phyloP scores from a whole-genome alignment of 2,888 invertebrate genomes.

The Coelopa pilipes region DNA sequence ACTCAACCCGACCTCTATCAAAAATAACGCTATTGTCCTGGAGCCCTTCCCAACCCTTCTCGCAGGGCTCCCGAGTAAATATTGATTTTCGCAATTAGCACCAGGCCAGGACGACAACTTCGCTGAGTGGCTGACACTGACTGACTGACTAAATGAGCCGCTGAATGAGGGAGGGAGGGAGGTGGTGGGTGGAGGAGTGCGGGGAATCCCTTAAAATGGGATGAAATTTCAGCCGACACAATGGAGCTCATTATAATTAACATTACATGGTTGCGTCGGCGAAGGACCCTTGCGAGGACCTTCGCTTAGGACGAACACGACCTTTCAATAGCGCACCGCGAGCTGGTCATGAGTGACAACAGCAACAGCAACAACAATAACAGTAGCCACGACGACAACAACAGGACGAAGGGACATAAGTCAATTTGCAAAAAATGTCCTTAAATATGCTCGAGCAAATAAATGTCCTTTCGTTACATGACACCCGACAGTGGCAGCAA shows the following conservation, averaged over 20 bases:
- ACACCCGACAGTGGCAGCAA: constrained; percentile 27
- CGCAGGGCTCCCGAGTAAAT: neutral
- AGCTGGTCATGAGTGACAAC: neutral
- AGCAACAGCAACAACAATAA: neutral
- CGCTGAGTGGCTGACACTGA: constrained; percentile 10
- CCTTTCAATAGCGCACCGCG: neutral
- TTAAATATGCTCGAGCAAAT: constrained; percentile 12
- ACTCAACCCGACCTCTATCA: no score
- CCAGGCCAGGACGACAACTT: constrained; percentile 30
- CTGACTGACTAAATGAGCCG: no score
- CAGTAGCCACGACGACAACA: neutral
- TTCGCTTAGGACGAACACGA: neutral
- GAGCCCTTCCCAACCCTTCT: no score
- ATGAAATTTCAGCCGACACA: constrained; percentile 36
- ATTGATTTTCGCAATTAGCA: constrained; percentile 33
- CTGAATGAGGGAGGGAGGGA: no score
- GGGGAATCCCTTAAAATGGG: constrained; percentile 35
- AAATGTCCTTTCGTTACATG: constrained; percentile 21
- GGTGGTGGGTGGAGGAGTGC: no score
- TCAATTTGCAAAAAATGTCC: constrained; percentile 18
- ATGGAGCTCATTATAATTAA: constrained; percentile 32
- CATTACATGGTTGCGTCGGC: neutral
- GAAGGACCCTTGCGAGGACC: neutral
- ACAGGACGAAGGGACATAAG: neutral
- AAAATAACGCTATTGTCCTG: no score